phyloP scores from a whole-genome alignment of 2,797 vertebrate genomes.

The Sparus aurata region DNA sequence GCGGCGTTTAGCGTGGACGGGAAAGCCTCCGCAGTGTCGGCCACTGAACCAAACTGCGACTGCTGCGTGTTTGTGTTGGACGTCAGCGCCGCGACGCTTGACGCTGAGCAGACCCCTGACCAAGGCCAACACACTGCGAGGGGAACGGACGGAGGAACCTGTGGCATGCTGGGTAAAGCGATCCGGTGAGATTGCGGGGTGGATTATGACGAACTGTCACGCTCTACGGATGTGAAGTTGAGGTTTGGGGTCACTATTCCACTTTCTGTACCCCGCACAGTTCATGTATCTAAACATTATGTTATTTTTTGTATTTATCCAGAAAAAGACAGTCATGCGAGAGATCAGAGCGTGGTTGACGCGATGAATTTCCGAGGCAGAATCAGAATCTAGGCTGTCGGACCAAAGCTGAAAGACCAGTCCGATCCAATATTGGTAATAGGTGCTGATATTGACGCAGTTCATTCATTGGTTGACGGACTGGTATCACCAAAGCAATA shows the following conservation, averaged over 20 bases:
- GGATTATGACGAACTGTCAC: conserved; percentile 41
- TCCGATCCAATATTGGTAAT: no score
- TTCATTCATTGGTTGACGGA: no score
- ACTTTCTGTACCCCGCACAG: background rate
- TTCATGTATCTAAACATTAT: background rate
- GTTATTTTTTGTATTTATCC: conserved; percentile 1
- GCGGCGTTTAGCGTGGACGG: conserved; percentile 56
- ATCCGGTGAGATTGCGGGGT: conserved; percentile 43
- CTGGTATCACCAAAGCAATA: no score
- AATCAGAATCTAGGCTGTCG: background rate
- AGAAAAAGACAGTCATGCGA: background rate
- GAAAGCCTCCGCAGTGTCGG: conserved; percentile 58
- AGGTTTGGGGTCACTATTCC: conserved; percentile 17
- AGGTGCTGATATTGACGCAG: no score
- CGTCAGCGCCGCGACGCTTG: conserved; percentile 46
- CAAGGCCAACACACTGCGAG: conserved; percentile 46
- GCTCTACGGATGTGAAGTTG: conserved; percentile 31
- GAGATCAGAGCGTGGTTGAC: background rate
- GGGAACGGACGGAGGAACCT: conserved; percentile 49
- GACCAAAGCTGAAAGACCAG: background rate
- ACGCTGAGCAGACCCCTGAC: conserved; percentile 72
- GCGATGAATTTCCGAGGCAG: background rate
- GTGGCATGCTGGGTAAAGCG: conserved; percentile 70
- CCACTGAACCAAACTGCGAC: conserved; percentile 58
- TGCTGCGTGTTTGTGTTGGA: conserved; percentile 81